Conservation (phyloP, 2,888 invertebrate species). For the Poecilobothrus nobilitatus region DNA sequence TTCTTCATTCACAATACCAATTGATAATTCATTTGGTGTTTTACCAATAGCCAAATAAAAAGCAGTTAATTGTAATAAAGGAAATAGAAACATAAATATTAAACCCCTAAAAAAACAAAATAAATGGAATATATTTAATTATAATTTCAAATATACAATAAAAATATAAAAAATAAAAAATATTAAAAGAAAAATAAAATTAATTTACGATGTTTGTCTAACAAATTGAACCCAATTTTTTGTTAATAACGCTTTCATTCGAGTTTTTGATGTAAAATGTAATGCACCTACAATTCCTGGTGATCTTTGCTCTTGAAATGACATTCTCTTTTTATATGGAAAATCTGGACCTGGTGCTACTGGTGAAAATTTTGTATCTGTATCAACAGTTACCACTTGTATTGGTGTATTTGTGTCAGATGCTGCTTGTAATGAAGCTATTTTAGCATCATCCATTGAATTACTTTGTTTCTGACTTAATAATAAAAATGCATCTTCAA, state of each 20-base stretch:
- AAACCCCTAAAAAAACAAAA: slow-evolving; percentile 56
- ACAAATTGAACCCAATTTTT: slow-evolving; percentile 63
- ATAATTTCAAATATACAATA: not conserved
- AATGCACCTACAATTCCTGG: slow-evolving; percentile 29
- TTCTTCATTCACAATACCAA: slow-evolving; percentile 78
- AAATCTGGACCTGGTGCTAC: slow-evolving; percentile 14
- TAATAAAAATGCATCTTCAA: slow-evolving; percentile 83
- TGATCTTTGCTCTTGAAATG: slow-evolving; percentile 17
- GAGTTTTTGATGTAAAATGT: slow-evolving; percentile 42
- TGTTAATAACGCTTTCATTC: slow-evolving; percentile 56
- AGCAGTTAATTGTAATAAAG: slow-evolving; percentile 66
- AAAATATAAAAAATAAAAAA: not conserved
- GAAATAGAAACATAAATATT: slow-evolving; percentile 71
- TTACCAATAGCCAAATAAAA: slow-evolving; percentile 75
- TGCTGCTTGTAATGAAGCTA: not conserved
- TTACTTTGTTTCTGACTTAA: slow-evolving; percentile 54
- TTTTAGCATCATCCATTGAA: slow-evolving; percentile 31
- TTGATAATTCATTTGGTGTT: slow-evolving; percentile 59
- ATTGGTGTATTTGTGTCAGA: not conserved
- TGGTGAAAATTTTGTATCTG: slow-evolving; percentile 19
- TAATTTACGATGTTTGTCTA: slow-evolving; percentile 58
- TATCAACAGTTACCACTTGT: slow-evolving; percentile 33
- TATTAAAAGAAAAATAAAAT: not conserved
- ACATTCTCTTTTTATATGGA: slow-evolving; percentile 8
- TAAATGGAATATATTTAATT: slow-evolving; percentile 16